A percentile compares a stretch with the other conserved stretches of the same genome.
phyloP scores from a whole-genome alignment of 2,797 vertebrate species.

The Crotalus adamanteus region DNA sequence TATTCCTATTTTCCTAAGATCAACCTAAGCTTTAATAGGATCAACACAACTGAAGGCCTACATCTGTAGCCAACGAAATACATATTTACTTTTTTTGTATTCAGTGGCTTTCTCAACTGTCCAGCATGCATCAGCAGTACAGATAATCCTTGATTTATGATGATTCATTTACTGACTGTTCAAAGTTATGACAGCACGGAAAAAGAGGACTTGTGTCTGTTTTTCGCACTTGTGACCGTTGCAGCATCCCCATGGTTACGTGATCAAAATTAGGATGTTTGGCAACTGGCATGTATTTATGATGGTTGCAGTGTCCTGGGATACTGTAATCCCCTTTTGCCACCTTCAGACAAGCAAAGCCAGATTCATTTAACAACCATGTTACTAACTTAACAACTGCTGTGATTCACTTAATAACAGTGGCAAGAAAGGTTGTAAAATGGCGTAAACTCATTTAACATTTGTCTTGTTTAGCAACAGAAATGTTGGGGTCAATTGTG shows the following conservation, averaged over 20 bases:
- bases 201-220: not conserved
- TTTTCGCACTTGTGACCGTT: not conserved
- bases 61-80: not conserved
- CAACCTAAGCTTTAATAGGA: not conserved
- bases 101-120: not conserved
- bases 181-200: not conserved
- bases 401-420: not conserved
- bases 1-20: not conserved
- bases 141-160: not conserved
- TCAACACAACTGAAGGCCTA: not conserved
- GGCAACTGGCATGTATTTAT: not conserved
- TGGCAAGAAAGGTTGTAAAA: not conserved
- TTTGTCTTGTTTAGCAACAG: not conserved
- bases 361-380: not conserved
- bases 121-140: not conserved
- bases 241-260: not conserved
- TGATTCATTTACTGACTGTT: not conserved
- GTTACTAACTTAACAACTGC: not conserved
- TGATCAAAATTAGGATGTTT: not conserved
- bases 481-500: not conserved
- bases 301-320: not conserved
- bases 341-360: not conserved
- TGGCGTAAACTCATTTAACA: not conserved
- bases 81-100: not conserved
- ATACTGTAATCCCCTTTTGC: not conserved